Evolutionary conservation across 2,797 vertebrate genomes (phyloP).

Genomic region (Melanotaenia parkinsoni): DNA sequence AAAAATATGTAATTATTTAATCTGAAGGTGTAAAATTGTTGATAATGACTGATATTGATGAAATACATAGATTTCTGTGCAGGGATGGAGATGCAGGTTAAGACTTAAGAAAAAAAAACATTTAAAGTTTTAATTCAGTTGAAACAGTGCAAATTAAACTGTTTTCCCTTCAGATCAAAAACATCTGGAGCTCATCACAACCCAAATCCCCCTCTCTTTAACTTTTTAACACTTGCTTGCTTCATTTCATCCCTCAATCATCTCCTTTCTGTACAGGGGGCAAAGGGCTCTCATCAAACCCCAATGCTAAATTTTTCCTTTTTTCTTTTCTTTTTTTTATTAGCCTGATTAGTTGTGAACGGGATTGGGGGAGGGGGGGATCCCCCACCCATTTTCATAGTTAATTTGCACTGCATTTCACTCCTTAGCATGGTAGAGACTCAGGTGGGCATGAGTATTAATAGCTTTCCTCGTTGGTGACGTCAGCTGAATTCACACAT

Average conservation of each 20-base stretch:
- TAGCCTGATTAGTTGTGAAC: constrained; percentile 38
- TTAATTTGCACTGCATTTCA: constrained; percentile 66
- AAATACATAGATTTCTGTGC: not conserved
- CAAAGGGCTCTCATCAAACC: constrained; percentile 23
- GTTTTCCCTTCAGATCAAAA: constrained; percentile 22
- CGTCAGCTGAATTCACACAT: constrained; percentile 73
- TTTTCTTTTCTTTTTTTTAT: not conserved
- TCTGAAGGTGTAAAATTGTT: not conserved
- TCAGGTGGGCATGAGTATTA: constrained; percentile 77
- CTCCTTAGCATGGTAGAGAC: constrained; percentile 54
- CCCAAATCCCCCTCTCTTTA: constrained; percentile 45
- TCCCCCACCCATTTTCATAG: constrained; percentile 46
- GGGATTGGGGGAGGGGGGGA: constrained; percentile 8
- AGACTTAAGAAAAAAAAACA: not conserved
- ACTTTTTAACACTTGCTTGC: constrained; percentile 51
- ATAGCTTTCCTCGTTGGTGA: constrained; percentile 68
- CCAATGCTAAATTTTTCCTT: constrained; percentile 37
- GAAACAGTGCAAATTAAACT: not conserved
- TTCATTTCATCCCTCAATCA: constrained; percentile 35
- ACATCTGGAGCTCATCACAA: constrained; percentile 39
- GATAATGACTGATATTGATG: not conserved
- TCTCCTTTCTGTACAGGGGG: constrained; percentile 28
- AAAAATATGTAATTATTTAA: no score
- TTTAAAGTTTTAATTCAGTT: not conserved
- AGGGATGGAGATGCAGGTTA: no score